Percentiles rank a stretch among this genome's conserved stretches.
phyloP scores from a whole-genome alignment of 2,113 vertebrate species.

The Speoplatyrhinus poulsoni region DNA sequence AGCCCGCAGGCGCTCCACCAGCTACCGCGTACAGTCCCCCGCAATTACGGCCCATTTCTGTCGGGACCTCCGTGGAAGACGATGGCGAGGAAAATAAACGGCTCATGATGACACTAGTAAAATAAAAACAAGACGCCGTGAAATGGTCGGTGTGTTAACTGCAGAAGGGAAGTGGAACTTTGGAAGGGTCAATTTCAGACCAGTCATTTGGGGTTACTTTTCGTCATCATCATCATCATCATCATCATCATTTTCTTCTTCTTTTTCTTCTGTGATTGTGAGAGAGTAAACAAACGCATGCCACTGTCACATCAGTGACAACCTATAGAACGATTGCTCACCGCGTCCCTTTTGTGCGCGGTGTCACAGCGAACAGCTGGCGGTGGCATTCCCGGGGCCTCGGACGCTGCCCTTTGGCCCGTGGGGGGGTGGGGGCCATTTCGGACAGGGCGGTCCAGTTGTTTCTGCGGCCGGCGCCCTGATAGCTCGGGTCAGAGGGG shows the following conservation, averaged over 20 bases:
- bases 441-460: slow-evolving; percentile 86
- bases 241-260: too few relatives aligned
- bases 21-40: slow-evolving; percentile 86
- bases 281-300: slow-evolving; percentile 62
- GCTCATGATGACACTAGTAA: slow-evolving; percentile 70
- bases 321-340: slow-evolving; percentile 79
- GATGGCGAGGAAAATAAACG: slow-evolving; percentile 81
- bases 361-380: slow-evolving; percentile 95
- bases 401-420: slow-evolving; percentile 92
- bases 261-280: slow-evolving; percentile 15
- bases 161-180: too few relatives aligned
- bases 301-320: slow-evolving; percentile 83
- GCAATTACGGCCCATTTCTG: slow-evolving; percentile 98
- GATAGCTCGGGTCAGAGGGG: slow-evolving; percentile 91
- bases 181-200: too few relatives aligned
- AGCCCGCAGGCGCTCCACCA: slow-evolving; percentile 71
- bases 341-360: slow-evolving; percentile 79
- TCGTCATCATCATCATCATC: too few relatives aligned
- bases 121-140: slow-evolving; percentile 69
- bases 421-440: slow-evolving; percentile 75
- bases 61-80: slow-evolving; percentile 91
- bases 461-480: slow-evolving; percentile 79
- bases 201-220: too few relatives aligned
- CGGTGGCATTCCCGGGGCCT: slow-evolving; percentile 86
- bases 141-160: slow-evolving; percentile 62